A percentile compares a stretch with the other conserved stretches of the same genome.
Evolutionary conservation across 2,113 vertebrate genomes (phyloP).

Genomic region (Cebus imitator): DNA sequence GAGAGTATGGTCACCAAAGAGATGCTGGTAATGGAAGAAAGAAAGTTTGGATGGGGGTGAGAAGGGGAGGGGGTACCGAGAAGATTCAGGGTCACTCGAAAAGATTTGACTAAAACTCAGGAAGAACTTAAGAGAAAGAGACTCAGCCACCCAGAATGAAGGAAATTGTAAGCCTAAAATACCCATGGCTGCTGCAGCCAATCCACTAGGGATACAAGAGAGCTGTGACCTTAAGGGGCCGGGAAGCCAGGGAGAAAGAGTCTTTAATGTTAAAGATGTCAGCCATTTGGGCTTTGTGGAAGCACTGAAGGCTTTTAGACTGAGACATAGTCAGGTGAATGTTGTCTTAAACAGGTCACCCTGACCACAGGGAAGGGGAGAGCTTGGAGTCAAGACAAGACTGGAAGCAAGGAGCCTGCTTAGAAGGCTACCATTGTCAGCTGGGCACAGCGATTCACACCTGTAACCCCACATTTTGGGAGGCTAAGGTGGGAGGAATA

Average conservation of each 20-base stretch:
- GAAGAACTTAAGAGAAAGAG: background rate
- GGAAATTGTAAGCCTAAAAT: background rate
- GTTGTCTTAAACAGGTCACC: background rate
- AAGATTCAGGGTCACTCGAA: background rate
- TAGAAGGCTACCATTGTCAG: background rate
- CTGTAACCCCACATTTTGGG: too few relatives aligned
- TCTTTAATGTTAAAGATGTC: background rate
- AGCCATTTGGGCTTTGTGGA: background rate
- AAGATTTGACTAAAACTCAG: background rate
- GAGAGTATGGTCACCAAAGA: background rate
- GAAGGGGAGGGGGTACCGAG: background rate
- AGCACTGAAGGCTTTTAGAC: background rate
- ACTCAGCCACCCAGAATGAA: background rate
- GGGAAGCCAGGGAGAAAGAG: background rate
- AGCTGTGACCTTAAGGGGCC: background rate
- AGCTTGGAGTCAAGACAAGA: background rate
- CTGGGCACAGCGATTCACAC: too few relatives aligned
- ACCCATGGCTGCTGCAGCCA: accelerated
- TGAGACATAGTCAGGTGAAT: background rate
- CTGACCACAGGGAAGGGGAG: background rate
- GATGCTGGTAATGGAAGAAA: background rate
- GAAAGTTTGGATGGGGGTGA: background rate
- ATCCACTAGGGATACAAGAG: background rate
- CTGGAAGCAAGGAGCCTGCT: background rate
- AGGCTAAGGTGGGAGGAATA: too few relatives aligned